Conservation (phyloP, 2,113 vertebrate genomes). For the Rissa tridactyla region DNA sequence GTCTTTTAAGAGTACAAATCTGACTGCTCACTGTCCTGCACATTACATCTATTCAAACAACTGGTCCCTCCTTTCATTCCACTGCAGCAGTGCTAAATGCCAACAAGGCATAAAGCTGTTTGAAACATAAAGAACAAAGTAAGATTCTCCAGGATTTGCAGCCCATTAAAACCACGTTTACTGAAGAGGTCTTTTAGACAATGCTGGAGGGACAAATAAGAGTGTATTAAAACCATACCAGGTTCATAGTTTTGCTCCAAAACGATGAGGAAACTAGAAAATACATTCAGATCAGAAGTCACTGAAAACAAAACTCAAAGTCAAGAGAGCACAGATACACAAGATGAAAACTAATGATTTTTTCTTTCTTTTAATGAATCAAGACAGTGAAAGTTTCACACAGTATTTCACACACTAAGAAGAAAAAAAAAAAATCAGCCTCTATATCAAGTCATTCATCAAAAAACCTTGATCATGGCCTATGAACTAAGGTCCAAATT, state of each 20-base stretch:
- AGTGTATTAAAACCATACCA: neutral
- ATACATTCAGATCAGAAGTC: neutral
- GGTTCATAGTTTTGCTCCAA: neutral
- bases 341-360: neutral
- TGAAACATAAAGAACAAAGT: neutral
- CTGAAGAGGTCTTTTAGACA: neutral
- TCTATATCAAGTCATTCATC: neutral
- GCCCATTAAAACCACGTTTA: neutral
- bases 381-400: neutral
- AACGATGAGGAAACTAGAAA: neutral
- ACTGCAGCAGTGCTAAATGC: neutral
- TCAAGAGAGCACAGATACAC: neutral
- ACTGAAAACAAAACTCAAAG: neutral
- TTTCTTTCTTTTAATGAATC: neutral
- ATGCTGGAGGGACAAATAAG: neutral
- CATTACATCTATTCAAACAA: neutral
- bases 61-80: neutral
- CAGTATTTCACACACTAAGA: neutral
- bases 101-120: neutral
- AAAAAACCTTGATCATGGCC: neutral
- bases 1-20: neutral
- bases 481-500: neutral
- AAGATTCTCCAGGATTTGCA: neutral
- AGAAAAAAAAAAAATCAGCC: neutral
- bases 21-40: neutral